Conservation (phyloP, 2,113 vertebrate species). For the Lampris incognitus region DNA sequence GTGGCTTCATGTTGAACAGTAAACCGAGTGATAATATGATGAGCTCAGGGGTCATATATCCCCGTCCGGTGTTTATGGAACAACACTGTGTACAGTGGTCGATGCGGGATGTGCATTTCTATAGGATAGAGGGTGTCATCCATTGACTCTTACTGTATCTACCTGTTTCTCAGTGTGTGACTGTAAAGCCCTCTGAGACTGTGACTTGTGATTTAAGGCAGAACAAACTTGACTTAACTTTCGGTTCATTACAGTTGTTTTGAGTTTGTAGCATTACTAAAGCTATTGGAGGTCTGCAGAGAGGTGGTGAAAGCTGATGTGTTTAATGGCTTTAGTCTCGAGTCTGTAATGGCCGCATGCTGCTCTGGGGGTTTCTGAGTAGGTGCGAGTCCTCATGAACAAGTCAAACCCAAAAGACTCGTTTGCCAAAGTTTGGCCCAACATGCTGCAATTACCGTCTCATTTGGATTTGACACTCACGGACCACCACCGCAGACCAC, state of each 20-base stretch:
- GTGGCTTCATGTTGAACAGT: background rate
- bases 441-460: constrained; percentile 11
- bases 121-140: background rate
- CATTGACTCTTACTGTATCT: constrained; percentile 7
- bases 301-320: constrained; percentile 51
- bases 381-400: constrained; percentile 12
- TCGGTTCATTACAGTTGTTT: too few relatives aligned
- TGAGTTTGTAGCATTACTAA: constrained; percentile 28
- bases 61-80: background rate
- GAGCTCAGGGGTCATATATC: constrained; percentile 1
- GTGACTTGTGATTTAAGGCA: too few relatives aligned
- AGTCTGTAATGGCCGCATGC: constrained; percentile 38
- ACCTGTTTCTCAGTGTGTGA: constrained; percentile 24
- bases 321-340: constrained; percentile 46
- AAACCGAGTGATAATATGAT: background rate
- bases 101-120: background rate
- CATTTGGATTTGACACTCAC: constrained; percentile 17
- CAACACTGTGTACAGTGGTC: background rate
- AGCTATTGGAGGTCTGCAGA: constrained; percentile 35
- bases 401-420: constrained; percentile 29
- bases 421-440: constrained; percentile 22
- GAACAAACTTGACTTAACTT: too few relatives aligned
- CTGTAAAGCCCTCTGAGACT: background rate
- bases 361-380: constrained; percentile 27
- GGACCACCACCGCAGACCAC: constrained; percentile 18